Conservation (phyloP, 2,888 invertebrate genomes). For the Osmoderma eremita region DNA sequence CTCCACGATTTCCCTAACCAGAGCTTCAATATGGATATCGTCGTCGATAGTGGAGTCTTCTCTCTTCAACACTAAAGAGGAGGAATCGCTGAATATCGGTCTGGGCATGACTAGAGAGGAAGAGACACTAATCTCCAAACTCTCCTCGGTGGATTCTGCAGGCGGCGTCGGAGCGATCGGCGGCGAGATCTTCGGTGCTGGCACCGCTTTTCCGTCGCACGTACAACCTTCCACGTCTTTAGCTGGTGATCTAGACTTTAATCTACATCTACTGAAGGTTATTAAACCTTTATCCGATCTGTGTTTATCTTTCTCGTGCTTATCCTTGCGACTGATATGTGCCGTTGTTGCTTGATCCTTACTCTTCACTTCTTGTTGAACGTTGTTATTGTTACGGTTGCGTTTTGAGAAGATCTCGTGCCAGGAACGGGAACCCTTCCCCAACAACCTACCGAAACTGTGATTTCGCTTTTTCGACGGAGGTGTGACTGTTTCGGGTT, state of each 20-base stretch:
- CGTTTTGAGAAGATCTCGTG: neutral
- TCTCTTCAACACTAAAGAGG: neutral
- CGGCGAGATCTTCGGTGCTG: no score
- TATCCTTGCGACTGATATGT: conserved; percentile 17
- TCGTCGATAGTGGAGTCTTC: neutral
- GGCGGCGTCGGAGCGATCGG: neutral
- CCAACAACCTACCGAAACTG: neutral
- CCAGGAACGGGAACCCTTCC: neutral
- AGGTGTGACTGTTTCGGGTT: neutral
- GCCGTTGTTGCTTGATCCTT: neutral
- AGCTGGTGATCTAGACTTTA: neutral
- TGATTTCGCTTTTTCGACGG: neutral
- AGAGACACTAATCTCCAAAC: neutral
- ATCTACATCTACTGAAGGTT: no score
- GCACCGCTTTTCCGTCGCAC: conserved; percentile 1
- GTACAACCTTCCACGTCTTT: neutral
- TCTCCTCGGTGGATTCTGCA: neutral
- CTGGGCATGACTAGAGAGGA: neutral
- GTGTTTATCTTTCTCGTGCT: neutral
- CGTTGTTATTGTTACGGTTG: neutral
- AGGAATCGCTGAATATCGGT: neutral
- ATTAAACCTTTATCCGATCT: neutral
- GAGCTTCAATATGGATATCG: neutral
- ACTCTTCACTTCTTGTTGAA: neutral
- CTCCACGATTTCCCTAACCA: conserved; percentile 9